Evolutionary conservation across 64 coral and sea anemone genomes (phyloP), one percentile per base, ranked within the genome.

Genomic region (Pocillopora damicornis): DNA sequence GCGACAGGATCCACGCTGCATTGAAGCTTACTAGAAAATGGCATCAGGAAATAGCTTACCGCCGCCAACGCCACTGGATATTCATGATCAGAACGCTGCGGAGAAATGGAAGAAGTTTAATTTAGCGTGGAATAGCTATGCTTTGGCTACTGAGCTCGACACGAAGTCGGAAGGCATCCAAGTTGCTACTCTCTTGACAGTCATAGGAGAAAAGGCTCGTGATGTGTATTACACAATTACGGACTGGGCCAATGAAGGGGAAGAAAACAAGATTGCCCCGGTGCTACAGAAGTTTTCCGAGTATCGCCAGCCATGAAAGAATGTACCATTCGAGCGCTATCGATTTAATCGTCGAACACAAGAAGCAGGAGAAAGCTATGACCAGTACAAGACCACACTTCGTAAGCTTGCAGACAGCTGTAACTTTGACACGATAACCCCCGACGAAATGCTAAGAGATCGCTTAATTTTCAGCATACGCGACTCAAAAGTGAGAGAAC

Each of bases 401-500:
- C 61, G 86, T 18, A 93, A 93, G 38, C 62, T 93, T 12, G 67
- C 86, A 9, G 86, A 76, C 16, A 65, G 86, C 5, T 93, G 91
- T 18, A 69, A 93, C 2, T 93, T 93, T 14, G 59, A 83, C 30
- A 77, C 91, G 2, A 93, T 88, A 23, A 88, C 34, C 18, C 91
- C 86, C 0, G 86, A 93, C 0, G 91, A 93, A 77, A 93, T 88
- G 4, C 35, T 93, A 17, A 75, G 91, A 56, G 86, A 93, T 71
- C 16, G 78, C 15, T 59, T 88, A 5, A 71, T 93, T 34, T 93
- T 93, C 66, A 67, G 86, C 17, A 92, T 92, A 58, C 2, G 11
- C 57, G 91, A 92, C 63, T 61, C 59, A 25, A 92, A 87, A 64
- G 86, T 93, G 20, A 58, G 79, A 88, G 91, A 93, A 67, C 1